Evolutionary conservation across 1,140 invertebrate genomes (phyloP).

Genomic region (Lethrus apterus): DNA sequence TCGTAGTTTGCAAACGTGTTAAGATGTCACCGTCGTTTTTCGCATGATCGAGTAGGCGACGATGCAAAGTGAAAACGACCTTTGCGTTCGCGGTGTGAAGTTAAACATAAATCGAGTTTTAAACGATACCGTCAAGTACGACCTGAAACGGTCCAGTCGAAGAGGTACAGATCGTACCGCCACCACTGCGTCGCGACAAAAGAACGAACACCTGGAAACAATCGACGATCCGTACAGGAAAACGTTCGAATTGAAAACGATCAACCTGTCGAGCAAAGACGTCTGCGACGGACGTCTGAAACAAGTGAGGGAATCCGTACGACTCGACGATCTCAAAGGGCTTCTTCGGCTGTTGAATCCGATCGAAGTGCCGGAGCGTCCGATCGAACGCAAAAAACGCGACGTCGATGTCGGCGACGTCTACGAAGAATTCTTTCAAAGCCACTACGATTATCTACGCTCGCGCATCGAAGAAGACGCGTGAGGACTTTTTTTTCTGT

Average conservation of each 20-base stretch:
- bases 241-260: constrained; percentile 1
- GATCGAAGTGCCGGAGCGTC: background rate
- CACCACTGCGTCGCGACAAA: too few relatives aligned
- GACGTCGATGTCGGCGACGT: constrained; percentile 13
- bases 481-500: background rate
- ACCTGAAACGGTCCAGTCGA: too few relatives aligned
- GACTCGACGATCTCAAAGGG: constrained; percentile 28
- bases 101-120: too few relatives aligned
- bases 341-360: constrained; percentile 22
- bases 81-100: background rate
- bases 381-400: background rate
- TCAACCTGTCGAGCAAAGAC: background rate
- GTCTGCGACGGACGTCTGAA: constrained; percentile 7
- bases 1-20: too few relatives aligned
- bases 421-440: constrained; percentile 27
- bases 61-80: background rate
- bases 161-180: background rate
- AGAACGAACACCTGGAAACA: background rate
- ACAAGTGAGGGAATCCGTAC: constrained; percentile 28
- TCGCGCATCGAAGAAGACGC: background rate
- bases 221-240: background rate
- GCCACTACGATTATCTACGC: constrained; percentile 23
- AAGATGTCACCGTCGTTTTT: too few relatives aligned
- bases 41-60: too few relatives aligned
- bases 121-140: too few relatives aligned